phyloP scores from a whole-genome alignment of 2,888 invertebrate genomes.

The Julus scandinavius region DNA sequence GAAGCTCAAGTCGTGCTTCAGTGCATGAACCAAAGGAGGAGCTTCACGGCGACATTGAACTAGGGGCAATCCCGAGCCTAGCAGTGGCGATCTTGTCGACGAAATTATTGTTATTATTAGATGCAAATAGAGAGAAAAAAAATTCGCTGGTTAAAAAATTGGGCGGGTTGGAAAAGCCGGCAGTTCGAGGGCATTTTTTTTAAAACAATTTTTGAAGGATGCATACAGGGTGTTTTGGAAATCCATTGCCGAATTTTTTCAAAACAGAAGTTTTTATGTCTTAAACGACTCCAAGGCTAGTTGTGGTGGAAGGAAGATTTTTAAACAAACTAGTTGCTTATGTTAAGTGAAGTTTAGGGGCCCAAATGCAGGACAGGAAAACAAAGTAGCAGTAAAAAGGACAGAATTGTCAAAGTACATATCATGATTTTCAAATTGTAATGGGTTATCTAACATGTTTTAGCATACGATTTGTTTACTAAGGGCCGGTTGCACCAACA shows the following conservation, averaged over 20 bases:
- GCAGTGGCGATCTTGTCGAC: neutral
- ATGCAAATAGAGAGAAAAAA: constrained; percentile 24
- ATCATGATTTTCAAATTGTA: too few relatives aligned
- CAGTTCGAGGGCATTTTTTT: neutral
- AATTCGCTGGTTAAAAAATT: constrained; percentile 18
- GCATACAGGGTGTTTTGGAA: neutral
- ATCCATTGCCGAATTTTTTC: neutral
- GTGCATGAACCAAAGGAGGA: neutral
- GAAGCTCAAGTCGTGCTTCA: constrained; percentile 7
- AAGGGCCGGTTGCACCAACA: too few relatives aligned
- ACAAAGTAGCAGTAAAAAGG: too few relatives aligned
- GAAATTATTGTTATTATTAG: constrained; percentile 31
- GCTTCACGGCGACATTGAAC: constrained; percentile 40
- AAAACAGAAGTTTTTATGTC: too few relatives aligned
- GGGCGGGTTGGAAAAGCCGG: constrained; percentile 19
- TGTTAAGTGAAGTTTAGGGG: too few relatives aligned
- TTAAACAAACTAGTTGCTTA: too few relatives aligned
- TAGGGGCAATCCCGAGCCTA: neutral
- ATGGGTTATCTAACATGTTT: too few relatives aligned
- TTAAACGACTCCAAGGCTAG: too few relatives aligned
- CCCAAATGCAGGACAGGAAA: too few relatives aligned
- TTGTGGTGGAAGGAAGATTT: too few relatives aligned
- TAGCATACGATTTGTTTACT: too few relatives aligned
- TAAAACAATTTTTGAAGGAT: neutral
- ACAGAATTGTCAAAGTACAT: too few relatives aligned